Percentiles rank a stretch among this genome's conserved stretches.
phyloP scores from a whole-genome alignment of 2,797 vertebrate species.

The Mycteria americana region DNA sequence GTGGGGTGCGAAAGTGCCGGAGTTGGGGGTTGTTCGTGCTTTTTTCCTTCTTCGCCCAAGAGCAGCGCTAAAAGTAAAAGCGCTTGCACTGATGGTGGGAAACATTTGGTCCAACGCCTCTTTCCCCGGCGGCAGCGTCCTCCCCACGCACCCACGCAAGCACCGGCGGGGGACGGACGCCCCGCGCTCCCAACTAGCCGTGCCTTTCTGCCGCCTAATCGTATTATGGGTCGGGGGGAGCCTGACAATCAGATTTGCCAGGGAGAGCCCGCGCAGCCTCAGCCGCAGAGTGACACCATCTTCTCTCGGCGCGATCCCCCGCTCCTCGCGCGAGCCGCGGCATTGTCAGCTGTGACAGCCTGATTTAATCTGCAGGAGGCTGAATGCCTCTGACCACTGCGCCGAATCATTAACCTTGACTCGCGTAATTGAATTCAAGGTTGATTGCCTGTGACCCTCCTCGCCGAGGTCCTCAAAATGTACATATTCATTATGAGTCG shows the following conservation, averaged over 20 bases:
- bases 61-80: rapidly evolving
- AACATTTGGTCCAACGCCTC: rapidly evolving
- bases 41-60: not conserved
- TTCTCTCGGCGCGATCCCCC: conserved; percentile 75
- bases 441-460: conserved; percentile 99
- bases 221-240: conserved; percentile 78
- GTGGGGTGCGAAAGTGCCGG: rapidly evolving
- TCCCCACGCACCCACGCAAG: rapidly evolving
- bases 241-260: conserved; percentile 88
- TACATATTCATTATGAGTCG: conserved; percentile 98
- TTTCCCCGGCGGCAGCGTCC: rapidly evolving
- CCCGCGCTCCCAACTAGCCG: not conserved
- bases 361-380: conserved; percentile 91
- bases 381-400: conserved; percentile 94
- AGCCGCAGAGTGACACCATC: conserved; percentile 84
- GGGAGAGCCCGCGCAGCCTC: conserved; percentile 84
- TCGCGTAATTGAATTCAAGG: conserved; percentile 99
- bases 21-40: rapidly evolving
- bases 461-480: conserved; percentile 90
- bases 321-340: conserved; percentile 76
- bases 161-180: not conserved
- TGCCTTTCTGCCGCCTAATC: conserved; percentile 88
- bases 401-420: conserved; percentile 99
- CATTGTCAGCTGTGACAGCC: conserved; percentile 92
- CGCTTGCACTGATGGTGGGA: rapidly evolving